Percentiles rank a stretch among this genome's conserved stretches.
Conservation (phyloP, 2,113 vertebrate species). For the Clinocottus analis region DNA sequence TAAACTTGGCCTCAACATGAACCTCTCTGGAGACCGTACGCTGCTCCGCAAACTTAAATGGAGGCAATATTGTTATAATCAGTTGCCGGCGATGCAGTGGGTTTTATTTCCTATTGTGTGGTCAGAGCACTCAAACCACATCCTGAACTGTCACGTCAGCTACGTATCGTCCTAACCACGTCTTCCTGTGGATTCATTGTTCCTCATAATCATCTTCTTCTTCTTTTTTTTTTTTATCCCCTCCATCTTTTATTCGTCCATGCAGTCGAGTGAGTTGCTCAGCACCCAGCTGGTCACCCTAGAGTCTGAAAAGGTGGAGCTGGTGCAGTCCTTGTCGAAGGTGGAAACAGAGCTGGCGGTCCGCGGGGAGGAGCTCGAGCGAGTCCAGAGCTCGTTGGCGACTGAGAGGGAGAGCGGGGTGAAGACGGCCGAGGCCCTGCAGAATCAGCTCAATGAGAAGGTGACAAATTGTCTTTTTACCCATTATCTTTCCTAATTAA, state of each 20-base stretch:
- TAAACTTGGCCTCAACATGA: slow-evolving; percentile 28
- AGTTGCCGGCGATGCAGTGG: slow-evolving; percentile 18
- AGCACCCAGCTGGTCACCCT: slow-evolving; percentile 73
- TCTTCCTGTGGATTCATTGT: slow-evolving; percentile 2
- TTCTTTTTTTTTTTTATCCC: not conserved
- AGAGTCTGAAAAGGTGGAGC: slow-evolving; percentile 82
- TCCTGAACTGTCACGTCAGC: slow-evolving; percentile 29
- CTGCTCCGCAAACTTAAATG: slow-evolving; percentile 24
- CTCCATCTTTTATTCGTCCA: not conserved
- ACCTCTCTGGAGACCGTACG: slow-evolving; percentile 24
- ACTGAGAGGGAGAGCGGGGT: slow-evolving; percentile 81
- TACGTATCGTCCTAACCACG: slow-evolving; percentile 8
- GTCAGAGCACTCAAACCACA: slow-evolving; percentile 39
- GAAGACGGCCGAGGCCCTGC: slow-evolving; percentile 81
- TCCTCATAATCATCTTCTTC: not conserved
- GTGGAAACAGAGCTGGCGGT: slow-evolving; percentile 77
- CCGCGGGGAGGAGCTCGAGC: slow-evolving; percentile 81
- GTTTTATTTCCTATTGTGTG: slow-evolving; percentile 11
- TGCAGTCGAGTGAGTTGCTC: slow-evolving; percentile 81
- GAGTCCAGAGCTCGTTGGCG: slow-evolving; percentile 78
- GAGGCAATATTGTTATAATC: slow-evolving; percentile 15
- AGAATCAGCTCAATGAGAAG: slow-evolving; percentile 87
- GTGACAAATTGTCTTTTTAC: slow-evolving; percentile 61
- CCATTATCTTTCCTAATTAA: not conserved
- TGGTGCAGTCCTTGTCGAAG: slow-evolving; percentile 72